Evolutionary conservation across 2,888 invertebrate species (phyloP).

Genomic region (Brachyptera risi): DNA sequence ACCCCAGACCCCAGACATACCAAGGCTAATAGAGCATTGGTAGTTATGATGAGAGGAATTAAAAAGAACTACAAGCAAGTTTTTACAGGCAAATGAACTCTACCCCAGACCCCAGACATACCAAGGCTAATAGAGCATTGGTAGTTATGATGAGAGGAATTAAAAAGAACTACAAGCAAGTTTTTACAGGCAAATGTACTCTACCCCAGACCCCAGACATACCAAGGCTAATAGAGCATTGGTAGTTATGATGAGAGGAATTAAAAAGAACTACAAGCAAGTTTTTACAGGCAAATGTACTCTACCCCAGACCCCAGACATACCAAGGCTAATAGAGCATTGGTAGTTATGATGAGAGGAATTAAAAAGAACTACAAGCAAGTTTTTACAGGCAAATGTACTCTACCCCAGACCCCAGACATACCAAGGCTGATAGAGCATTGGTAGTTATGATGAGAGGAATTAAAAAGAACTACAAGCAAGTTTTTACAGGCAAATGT

Average conservation of each 20-base stretch:
- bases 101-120: no score
- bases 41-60: slow-evolving; percentile 16
- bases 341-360: slow-evolving; percentile 13
- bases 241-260: slow-evolving; percentile 15
- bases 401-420: no score
- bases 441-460: slow-evolving; percentile 13
- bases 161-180: slow-evolving; percentile 16
- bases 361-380: slow-evolving; percentile 18
- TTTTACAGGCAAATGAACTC: no score
- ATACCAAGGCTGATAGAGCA: background rate
- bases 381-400: no score
- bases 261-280: slow-evolving; percentile 16
- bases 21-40: background rate
- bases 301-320: no score
- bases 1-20: no score
- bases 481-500: no score
- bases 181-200: no score
- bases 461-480: slow-evolving; percentile 17
- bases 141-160: slow-evolving; percentile 17
- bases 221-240: background rate
- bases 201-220: no score
- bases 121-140: background rate
- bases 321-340: background rate
- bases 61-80: slow-evolving; percentile 18
- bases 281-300: no score